Conservation (phyloP, 1,140 invertebrate genomes). For the Lepidurus couesii region DNA sequence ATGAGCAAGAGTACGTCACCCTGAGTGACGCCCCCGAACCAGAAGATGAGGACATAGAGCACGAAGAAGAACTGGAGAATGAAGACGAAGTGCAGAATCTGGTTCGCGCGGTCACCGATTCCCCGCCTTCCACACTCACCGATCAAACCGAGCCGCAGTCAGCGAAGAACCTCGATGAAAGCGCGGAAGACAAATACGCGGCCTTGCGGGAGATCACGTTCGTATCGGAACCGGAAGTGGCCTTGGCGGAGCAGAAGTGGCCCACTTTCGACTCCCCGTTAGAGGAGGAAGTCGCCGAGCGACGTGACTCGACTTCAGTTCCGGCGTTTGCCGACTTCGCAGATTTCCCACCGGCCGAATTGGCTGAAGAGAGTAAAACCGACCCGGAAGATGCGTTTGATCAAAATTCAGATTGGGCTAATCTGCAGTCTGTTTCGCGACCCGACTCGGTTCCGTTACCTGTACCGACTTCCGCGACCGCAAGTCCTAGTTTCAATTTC, state of each 20-base stretch:
- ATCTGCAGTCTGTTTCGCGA: constrained; percentile 36
- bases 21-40: constrained; percentile 32
- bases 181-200: constrained; percentile 56
- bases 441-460: constrained; percentile 33
- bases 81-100: constrained; percentile 46
- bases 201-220: constrained; percentile 62
- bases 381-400: neutral
- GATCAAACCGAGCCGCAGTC: neutral
- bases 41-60: constrained; percentile 25
- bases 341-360: neutral
- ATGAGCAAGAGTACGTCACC: constrained; percentile 34
- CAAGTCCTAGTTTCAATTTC: constrained; percentile 41
- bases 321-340: constrained; percentile 35
- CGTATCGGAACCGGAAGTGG: constrained; percentile 43
- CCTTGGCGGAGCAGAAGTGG: constrained; percentile 36
- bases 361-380: constrained; percentile 34
- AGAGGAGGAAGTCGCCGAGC: constrained; percentile 45
- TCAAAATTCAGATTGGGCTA: constrained; percentile 31
- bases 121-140: neutral
- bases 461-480: constrained; percentile 33
- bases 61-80: constrained; percentile 32
- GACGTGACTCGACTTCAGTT: constrained; percentile 41
- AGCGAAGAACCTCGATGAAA: neutral
- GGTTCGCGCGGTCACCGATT: constrained; percentile 35
- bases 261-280: neutral